Conservation (phyloP, 2,113 vertebrate genomes). For the Antechinus stuartii region DNA sequence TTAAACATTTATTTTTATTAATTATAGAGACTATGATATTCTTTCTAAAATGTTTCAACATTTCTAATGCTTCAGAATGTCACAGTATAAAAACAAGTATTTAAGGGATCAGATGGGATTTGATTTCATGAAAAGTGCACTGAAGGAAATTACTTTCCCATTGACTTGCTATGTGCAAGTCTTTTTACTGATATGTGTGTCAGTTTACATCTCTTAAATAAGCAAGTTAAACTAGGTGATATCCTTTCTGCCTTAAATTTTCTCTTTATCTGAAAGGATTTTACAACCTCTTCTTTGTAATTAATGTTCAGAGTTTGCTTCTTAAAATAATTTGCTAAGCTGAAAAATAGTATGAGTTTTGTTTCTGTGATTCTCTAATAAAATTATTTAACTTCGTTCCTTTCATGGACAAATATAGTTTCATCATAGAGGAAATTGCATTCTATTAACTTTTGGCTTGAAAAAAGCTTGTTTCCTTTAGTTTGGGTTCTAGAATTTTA, state of each 20-base stretch:
- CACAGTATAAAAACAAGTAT: constrained; percentile 80
- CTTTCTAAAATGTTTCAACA: constrained; percentile 59
- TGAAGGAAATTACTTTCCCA: neutral
- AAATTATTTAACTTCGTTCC: neutral
- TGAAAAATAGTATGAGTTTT: constrained; percentile 17
- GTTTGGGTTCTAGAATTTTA: constrained; percentile 40
- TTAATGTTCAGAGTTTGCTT: constrained; percentile 45
- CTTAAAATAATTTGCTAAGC: constrained; percentile 12
- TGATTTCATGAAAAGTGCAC: neutral
- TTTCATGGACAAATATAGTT: neutral
- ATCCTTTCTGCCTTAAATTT: constrained; percentile 39
- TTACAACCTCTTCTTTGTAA: constrained; percentile 31
- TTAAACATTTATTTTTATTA: constrained; percentile 39
- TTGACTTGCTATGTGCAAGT: neutral
- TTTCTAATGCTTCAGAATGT: constrained; percentile 67
- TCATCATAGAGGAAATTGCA: neutral
- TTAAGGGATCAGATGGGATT: constrained; percentile 28
- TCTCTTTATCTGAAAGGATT: constrained; percentile 47
- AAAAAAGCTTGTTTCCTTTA: neutral
- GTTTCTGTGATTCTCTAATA: neutral
- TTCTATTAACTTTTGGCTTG: neutral
- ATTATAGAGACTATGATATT: constrained; percentile 38
- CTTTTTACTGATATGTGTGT: neutral
- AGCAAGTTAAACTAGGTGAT: constrained; percentile 14
- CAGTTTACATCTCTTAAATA: neutral